Evolutionary conservation across 2,113 vertebrate genomes (phyloP).

Genomic region (Callospermophilus lateralis): DNA sequence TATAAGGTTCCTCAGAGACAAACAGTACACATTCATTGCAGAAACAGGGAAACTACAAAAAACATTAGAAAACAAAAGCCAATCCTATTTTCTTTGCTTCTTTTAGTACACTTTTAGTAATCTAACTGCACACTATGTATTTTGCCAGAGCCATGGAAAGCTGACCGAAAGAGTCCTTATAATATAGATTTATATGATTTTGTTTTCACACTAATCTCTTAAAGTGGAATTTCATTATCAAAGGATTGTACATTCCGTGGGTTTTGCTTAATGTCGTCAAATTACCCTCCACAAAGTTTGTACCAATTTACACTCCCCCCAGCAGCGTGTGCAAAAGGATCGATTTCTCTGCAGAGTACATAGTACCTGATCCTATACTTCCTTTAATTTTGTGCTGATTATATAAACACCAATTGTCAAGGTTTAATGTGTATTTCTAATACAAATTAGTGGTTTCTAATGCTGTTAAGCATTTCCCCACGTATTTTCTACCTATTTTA

Average conservation of each 20-base stretch:
- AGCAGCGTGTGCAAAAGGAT: background rate
- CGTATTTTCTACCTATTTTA: background rate
- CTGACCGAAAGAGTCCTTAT: background rate
- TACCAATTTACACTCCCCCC: background rate
- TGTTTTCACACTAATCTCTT: background rate
- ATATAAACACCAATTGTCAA: background rate
- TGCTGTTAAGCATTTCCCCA: background rate
- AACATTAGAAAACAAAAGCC: background rate
- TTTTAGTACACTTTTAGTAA: background rate
- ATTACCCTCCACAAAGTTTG: background rate
- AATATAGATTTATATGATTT: background rate
- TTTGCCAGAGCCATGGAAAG: background rate
- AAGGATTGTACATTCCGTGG: background rate
- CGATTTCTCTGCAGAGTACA: background rate
- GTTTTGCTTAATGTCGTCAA: slow-evolving; percentile 12
- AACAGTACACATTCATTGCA: background rate
- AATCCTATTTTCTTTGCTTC: background rate
- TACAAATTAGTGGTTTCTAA: background rate
- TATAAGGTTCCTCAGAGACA: background rate
- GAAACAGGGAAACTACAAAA: background rate
- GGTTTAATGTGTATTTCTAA: slow-evolving; percentile 31
- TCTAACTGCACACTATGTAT: background rate
- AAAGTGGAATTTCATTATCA: slow-evolving; percentile 13
- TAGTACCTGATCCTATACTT: background rate
- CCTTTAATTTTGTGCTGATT: slow-evolving; percentile 34